phyloP scores from a whole-genome alignment of 92 coral and sea anemone species.

The Umimayanthus kanabou region DNA sequence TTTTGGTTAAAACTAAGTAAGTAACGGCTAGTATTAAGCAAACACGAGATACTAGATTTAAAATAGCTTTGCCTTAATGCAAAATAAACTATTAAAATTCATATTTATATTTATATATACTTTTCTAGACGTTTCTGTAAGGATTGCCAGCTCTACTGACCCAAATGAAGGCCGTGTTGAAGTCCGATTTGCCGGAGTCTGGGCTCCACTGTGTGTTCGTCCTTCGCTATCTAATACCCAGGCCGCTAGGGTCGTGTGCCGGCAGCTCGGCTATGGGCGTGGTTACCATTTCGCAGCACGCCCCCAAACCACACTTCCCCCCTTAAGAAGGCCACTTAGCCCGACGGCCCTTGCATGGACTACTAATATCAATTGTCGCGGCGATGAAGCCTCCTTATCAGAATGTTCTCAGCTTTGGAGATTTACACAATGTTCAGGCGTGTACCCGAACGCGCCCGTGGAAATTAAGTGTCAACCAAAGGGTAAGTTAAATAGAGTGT shows the following conservation, averaged over 20 bases:
- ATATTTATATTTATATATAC: not conserved
- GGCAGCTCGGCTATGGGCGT: conserved; percentile 4
- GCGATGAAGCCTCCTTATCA: conserved; percentile 4
- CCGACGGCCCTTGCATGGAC: not conserved
- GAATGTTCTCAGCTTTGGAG: not conserved
- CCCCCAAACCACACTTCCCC: not conserved
- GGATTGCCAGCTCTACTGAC: not conserved
- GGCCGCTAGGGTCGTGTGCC: not conserved
- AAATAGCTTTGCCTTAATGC: not conserved
- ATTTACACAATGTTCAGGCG: not conserved
- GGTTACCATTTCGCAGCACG: not conserved
- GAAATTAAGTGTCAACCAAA: not conserved
- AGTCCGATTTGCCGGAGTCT: not conserved
- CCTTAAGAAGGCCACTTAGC: not conserved
- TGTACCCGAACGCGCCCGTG: not conserved
- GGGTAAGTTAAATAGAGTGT: not conserved
- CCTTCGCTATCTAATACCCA: not conserved
- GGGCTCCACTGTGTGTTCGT: conserved; percentile 17
- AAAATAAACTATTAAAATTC: not conserved
- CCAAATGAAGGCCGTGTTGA: conserved; percentile 24
- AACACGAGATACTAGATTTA: not conserved
- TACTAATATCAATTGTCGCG: not conserved
- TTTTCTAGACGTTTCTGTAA: not conserved
- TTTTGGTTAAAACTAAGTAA: no score
- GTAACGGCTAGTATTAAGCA: not conserved